Evolutionary conservation across 2,113 vertebrate species (phyloP).

Genomic region (Cyprinodon tularosa): DNA sequence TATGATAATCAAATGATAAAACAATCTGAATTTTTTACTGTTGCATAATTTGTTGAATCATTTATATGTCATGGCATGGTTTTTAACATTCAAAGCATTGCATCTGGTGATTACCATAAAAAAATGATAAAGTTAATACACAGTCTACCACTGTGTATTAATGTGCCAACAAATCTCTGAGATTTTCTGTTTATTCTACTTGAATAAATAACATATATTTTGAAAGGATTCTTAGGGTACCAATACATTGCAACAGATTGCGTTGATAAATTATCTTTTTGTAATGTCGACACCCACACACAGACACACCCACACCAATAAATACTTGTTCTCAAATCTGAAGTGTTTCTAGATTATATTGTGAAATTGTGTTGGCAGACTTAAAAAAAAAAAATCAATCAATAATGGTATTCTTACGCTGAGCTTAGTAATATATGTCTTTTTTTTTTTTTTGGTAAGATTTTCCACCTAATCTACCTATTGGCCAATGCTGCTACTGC

Average conservation of each 20-base stretch:
- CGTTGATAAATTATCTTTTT: no score
- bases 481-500: background rate
- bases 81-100: background rate
- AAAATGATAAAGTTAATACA: background rate
- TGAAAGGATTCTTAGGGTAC: background rate
- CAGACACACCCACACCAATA: no score
- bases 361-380: background rate
- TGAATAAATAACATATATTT: background rate
- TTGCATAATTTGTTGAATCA: background rate
- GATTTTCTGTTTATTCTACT: background rate
- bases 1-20: background rate
- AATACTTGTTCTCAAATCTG: no score
- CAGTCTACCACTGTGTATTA: background rate
- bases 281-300: no score
- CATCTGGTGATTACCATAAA: background rate
- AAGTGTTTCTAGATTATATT: background rate
- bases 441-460: background rate
- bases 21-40: background rate
- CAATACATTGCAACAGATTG: no score
- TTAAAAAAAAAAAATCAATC: no score
- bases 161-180: background rate
- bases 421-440: no score
- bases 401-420: no score
- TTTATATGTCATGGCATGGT: background rate
- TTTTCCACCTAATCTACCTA: conserved; percentile 15